phyloP scores from a whole-genome alignment of 2,113 vertebrate genomes.

The Tylochromis polylepis region DNA sequence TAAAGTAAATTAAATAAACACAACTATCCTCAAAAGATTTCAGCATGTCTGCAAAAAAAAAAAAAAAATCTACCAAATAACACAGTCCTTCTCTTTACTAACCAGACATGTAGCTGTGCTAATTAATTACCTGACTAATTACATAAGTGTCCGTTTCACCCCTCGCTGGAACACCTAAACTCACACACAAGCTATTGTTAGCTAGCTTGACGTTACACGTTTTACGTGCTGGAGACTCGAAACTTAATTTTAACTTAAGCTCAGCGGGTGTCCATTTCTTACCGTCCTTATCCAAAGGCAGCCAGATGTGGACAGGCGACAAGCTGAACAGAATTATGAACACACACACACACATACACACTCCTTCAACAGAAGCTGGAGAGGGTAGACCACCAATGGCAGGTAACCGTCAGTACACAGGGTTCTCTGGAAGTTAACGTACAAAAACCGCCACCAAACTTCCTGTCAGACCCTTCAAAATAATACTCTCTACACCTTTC shows the following conservation, averaged over 20 bases:
- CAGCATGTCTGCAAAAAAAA: neutral
- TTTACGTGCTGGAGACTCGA: neutral
- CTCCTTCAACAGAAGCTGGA: neutral
- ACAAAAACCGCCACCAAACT: rapidly evolving
- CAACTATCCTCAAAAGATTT: neutral
- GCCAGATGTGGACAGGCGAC: constrained; percentile 19
- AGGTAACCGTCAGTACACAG: constrained; percentile 5
- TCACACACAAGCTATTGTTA: neutral
- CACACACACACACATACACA: neutral
- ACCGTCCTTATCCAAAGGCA: constrained; percentile 47
- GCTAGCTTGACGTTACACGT: constrained; percentile 24
- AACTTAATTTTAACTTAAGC: neutral
- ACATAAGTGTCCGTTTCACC: neutral
- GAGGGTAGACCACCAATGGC: constrained; percentile 10
- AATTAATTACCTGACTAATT: neutral
- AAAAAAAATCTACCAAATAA: neutral
- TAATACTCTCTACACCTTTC: neutral
- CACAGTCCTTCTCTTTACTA: neutral
- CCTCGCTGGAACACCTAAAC: neutral
- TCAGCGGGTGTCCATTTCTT: neutral
- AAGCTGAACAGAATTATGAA: neutral
- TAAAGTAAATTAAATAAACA: neutral
- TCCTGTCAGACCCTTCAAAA: constrained; percentile 21
- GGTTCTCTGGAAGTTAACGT: neutral
- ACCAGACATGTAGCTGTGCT: neutral